Percentiles rank a stretch among this genome's conserved stretches.
Evolutionary conservation across 2,888 invertebrate genomes (phyloP).

Genomic region (Drosophila atripex): DNA sequence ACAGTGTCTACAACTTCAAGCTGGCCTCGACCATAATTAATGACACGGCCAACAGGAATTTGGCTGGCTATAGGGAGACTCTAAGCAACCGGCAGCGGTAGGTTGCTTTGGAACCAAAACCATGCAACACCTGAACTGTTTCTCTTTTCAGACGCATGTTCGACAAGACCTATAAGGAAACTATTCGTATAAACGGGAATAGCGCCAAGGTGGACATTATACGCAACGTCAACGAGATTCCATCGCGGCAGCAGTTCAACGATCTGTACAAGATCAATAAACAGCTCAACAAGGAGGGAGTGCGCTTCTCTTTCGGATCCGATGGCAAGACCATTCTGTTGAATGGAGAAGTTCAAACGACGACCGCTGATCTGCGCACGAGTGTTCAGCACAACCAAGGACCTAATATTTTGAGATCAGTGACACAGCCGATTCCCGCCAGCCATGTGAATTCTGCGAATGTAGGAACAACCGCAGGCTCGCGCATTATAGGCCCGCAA

Average conservation of each 20-base stretch:
- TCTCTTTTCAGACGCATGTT: slow-evolving; percentile 70
- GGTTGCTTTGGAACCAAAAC: background rate
- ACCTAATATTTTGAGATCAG: slow-evolving; percentile 67
- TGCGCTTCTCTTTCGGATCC: slow-evolving; percentile 72
- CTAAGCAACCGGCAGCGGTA: slow-evolving; percentile 80
- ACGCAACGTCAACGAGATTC: slow-evolving; percentile 79
- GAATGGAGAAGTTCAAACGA: slow-evolving; percentile 75
- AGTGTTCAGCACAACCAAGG: slow-evolving; percentile 78
- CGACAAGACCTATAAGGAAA: slow-evolving; percentile 79
- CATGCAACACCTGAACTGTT: background rate
- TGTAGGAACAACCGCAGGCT: background rate
- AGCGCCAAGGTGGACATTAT: slow-evolving; percentile 79
- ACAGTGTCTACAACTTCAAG: slow-evolving; percentile 81
- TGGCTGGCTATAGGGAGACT: slow-evolving; percentile 66
- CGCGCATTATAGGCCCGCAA: slow-evolving; percentile 21
- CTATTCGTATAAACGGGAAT: slow-evolving; percentile 69
- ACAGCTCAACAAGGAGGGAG: slow-evolving; percentile 65
- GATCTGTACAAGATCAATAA: slow-evolving; percentile 79
- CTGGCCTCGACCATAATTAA: slow-evolving; percentile 77
- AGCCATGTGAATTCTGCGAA: slow-evolving; percentile 9
- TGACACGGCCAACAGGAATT: slow-evolving; percentile 61
- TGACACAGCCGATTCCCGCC: slow-evolving; percentile 68
- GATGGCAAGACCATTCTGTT: slow-evolving; percentile 70
- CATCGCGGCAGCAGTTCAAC: slow-evolving; percentile 78
- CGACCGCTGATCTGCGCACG: slow-evolving; percentile 67